These are phyloP conservation scores for Ciconia maguari DNA, from an alignment of 2,113 vertebrate species.

Conservation along the genomic window DNA sequence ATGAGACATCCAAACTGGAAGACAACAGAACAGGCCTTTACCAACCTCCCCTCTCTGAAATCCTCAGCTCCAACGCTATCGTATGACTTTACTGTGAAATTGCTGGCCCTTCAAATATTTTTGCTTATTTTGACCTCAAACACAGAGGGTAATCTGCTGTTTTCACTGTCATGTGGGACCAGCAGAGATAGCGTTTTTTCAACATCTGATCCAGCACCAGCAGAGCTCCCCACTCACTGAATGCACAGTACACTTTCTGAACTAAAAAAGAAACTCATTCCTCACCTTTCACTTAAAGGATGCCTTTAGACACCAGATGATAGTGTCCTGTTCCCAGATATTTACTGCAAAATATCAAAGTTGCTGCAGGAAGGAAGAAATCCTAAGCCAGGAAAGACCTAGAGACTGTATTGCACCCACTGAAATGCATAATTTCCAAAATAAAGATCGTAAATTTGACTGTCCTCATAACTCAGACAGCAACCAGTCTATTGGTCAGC, in stretches of 20 bases:
- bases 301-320: neutral
- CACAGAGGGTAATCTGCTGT: neutral
- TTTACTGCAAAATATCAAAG: neutral
- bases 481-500: neutral
- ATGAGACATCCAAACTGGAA: neutral
- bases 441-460: neutral
- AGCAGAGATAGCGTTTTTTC: neutral
- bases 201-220: neutral
- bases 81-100: accelerated
- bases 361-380: neutral
- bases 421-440: accelerated
- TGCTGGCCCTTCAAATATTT: neutral
- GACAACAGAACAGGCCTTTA: neutral
- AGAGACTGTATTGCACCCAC: neutral
- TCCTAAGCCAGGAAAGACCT: neutral
- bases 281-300: neutral
- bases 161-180: neutral
- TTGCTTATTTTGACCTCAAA: neutral
- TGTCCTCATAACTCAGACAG: neutral
- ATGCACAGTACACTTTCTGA: neutral
- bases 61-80: neutral
- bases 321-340: neutral
- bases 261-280: neutral
- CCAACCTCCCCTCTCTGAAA: neutral
- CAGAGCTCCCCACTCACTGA: neutral